Percentiles rank a stretch among this genome's conserved stretches.
phyloP scores from a whole-genome alignment of 2,888 invertebrate genomes.

The Polymixis flavicincta region DNA sequence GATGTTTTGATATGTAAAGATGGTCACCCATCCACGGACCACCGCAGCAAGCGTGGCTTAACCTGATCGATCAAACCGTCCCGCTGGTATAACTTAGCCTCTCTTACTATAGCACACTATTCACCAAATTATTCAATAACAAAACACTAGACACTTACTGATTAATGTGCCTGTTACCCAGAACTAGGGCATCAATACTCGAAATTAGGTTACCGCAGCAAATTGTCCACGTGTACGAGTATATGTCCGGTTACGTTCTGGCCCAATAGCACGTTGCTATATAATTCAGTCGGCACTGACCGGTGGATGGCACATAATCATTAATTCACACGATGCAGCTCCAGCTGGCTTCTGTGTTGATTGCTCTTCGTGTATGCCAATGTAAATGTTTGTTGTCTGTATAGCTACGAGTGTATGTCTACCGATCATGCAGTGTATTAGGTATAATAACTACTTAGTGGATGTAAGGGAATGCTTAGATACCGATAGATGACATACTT shows the following conservation, averaged over 20 bases:
- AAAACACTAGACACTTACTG: slow-evolving; percentile 22
- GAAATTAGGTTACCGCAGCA: slow-evolving; percentile 58
- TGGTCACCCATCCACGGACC: too few relatives aligned
- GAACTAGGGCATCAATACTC: slow-evolving; percentile 56
- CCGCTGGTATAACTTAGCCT: too few relatives aligned
- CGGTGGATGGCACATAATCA: slow-evolving; percentile 68
- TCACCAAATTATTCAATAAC: slow-evolving; percentile 42
- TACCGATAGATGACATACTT: too few relatives aligned
- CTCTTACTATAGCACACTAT: not conserved
- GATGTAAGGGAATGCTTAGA: not conserved
- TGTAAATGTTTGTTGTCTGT: slow-evolving; percentile 50
- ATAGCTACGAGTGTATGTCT: not conserved
- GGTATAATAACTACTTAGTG: not conserved
- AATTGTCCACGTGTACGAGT: slow-evolving; percentile 32
- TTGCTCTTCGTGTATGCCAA: slow-evolving; percentile 58
- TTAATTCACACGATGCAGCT: slow-evolving; percentile 72
- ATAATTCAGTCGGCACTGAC: slow-evolving; percentile 64
- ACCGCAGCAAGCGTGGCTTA: too few relatives aligned
- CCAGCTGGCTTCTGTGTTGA: slow-evolving; percentile 60
- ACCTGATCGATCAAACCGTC: too few relatives aligned
- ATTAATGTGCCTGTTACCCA: slow-evolving; percentile 36
- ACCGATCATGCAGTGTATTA: not conserved
- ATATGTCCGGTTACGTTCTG: slow-evolving; percentile 14
- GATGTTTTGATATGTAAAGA: too few relatives aligned
- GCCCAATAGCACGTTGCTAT: slow-evolving; percentile 42